These are phyloP conservation scores for Aethina tumida DNA, from an alignment of 1,140 invertebrate species.

Conservation along the genomic window DNA sequence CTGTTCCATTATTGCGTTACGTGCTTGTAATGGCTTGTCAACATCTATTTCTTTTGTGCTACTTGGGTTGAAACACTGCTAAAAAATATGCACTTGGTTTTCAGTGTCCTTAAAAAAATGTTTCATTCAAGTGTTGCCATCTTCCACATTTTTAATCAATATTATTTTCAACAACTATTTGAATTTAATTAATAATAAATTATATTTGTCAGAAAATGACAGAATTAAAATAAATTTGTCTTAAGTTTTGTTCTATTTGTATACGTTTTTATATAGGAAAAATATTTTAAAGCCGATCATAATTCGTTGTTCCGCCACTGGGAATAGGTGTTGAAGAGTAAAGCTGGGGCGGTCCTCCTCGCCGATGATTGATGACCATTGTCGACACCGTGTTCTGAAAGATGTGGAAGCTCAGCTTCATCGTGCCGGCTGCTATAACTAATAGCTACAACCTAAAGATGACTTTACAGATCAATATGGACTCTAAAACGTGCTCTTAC, in stretches of 20 bases:
- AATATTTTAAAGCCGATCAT: background rate
- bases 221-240: no score
- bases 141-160: background rate
- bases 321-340: constrained; percentile 20
- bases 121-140: no score
- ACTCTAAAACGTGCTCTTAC: constrained; percentile 12
- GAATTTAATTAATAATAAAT: no score
- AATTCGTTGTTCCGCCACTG: constrained; percentile 5
- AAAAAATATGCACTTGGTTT: no score
- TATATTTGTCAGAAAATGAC: no score
- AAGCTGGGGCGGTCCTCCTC: constrained; percentile 17
- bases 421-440: constrained; percentile 28
- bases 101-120: no score
- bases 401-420: constrained; percentile 26
- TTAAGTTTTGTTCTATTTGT: no score
- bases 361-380: constrained; percentile 35
- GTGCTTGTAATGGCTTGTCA: no score
- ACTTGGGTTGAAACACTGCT: no score
- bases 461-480: constrained; percentile 16
- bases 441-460: constrained; percentile 28
- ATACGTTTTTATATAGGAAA: background rate
- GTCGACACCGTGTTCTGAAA: constrained; percentile 35
- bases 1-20: no score
- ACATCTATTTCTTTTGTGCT: no score
- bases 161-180: background rate